Evolutionary conservation across 2,888 invertebrate genomes (phyloP), one percentile per base, ranked within the genome.

Genomic region (Sminthurinus aureus): DNA sequence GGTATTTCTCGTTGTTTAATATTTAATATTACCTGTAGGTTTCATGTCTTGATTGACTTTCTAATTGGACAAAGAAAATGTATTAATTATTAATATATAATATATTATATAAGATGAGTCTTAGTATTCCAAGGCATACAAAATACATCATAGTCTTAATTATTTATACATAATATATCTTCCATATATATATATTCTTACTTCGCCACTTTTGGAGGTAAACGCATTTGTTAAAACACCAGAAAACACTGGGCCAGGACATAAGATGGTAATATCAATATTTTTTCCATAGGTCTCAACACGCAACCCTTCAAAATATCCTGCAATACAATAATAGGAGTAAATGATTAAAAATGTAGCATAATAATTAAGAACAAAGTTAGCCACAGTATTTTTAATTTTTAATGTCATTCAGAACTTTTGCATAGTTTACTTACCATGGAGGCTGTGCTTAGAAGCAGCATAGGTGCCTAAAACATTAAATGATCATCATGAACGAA

Each of bases 171-270:
- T 13, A 69, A 69, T 69, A 69, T n/a, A 69, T 13, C 11, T 11
- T n/a, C 15, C 20, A 8, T n/a, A 66, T 66, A 66, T 12, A n/a
- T 66, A 15, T 15, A 58, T 11, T 58, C 15, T 8, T 90, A 93
- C 94, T 91, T 93, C 91, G 83, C 93, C 93, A 0, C 90, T 88
- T 87, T 92, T 92, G 9, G 91, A 93, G 0, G 95, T 95, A 89
- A 94, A 95, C 85, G 94, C 92, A 89, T 93, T 92, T 64, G 92
- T 89, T 64, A 95, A 91, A 86, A 95, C 93, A 87, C 94, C 93
- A 0, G 95, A 94, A 89, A 93, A 93, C 20, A 94, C 92, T 3
- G 96, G 95, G 8, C 96, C 96, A 0, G 96, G 96, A 89, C 95
- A 95, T 64, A 95, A 91, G 73, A 95, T 89, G 0, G 94, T 94